Percentiles rank a stretch among this genome's conserved stretches.
phyloP scores from a whole-genome alignment of 2,797 vertebrate species.

The Characodon lateralis region DNA sequence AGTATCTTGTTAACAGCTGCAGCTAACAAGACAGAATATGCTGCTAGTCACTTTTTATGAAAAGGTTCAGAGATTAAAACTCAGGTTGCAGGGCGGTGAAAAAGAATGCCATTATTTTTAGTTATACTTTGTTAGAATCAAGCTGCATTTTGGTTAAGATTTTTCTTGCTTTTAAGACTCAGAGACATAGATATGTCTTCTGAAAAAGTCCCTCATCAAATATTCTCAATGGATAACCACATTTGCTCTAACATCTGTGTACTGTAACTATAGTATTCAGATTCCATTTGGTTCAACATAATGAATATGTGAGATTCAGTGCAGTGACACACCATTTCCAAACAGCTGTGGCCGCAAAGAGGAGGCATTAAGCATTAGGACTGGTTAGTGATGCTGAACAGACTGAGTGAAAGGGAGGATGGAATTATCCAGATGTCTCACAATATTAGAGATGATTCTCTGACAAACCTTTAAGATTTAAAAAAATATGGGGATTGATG shows the following conservation, averaged over 20 bases:
- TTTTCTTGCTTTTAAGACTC: neutral
- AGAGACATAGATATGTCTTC: neutral
- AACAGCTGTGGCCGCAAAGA: neutral
- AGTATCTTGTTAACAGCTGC: too few species aligned
- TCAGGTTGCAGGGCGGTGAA: neutral
- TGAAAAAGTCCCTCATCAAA: neutral
- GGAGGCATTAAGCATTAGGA: neutral
- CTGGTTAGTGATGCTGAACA: neutral
- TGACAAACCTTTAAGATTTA: too few species aligned
- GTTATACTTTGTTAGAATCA: neutral
- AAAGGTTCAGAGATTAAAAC: neutral
- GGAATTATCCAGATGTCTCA: neutral
- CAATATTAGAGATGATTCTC: too few species aligned
- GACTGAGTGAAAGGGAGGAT: neutral
- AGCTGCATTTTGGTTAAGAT: neutral
- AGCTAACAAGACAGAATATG: too few species aligned
- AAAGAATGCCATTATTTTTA: neutral
- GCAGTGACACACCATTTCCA: neutral
- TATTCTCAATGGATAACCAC: neutral
- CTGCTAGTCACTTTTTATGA: neutral
- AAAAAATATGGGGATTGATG: too few species aligned
- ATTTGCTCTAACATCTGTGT: neutral
- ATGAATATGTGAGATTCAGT: neutral
- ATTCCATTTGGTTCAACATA: neutral
- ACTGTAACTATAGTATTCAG: neutral